Conservation (phyloP, 2,113 vertebrate species). For the Tursiops truncatus region DNA sequence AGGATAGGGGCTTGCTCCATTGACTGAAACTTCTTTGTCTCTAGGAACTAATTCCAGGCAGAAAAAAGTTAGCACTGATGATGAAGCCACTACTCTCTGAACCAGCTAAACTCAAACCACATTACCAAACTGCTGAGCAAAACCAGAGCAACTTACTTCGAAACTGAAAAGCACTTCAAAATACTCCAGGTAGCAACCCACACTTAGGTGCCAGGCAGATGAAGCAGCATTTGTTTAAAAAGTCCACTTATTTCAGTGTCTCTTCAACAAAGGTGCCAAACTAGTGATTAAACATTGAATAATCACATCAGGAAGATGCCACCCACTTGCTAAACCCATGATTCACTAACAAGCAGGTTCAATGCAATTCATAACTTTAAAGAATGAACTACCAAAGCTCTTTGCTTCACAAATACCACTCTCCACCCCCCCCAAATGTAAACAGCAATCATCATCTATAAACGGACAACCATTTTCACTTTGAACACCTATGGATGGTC, state of each 20-base stretch:
- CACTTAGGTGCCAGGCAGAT: not conserved
- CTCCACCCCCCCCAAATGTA: not conserved
- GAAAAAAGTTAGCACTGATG: conserved; percentile 40
- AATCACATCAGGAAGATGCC: conserved; percentile 55
- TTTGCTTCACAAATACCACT: conserved; percentile 13
- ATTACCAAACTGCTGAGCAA: not conserved
- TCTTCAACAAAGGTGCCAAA: conserved; percentile 58
- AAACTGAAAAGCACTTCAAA: conserved; percentile 56
- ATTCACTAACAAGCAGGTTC: conserved; percentile 72
- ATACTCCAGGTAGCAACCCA: conserved; percentile 19
- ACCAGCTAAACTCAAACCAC: conserved; percentile 19
- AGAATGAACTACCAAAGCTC: conserved; percentile 50
- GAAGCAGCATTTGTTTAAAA: conserved; percentile 57
- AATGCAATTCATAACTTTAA: conserved; percentile 57
- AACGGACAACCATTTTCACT: not conserved
- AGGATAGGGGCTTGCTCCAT: not conserved
- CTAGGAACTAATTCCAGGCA: conserved; percentile 15
- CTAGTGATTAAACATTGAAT: conserved; percentile 54
- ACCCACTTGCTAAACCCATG: conserved; percentile 63
- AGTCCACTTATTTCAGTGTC: conserved; percentile 51
- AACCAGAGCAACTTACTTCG: conserved; percentile 49
- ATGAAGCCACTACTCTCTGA: conserved; percentile 24
- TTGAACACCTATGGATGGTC: not conserved
- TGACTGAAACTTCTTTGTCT: conserved; percentile 56
- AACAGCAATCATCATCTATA: not conserved